Percentiles rank a stretch among this genome's conserved stretches.
Conservation (phyloP, 2,113 vertebrate species). For the Haplochromis vanheusdeni region DNA sequence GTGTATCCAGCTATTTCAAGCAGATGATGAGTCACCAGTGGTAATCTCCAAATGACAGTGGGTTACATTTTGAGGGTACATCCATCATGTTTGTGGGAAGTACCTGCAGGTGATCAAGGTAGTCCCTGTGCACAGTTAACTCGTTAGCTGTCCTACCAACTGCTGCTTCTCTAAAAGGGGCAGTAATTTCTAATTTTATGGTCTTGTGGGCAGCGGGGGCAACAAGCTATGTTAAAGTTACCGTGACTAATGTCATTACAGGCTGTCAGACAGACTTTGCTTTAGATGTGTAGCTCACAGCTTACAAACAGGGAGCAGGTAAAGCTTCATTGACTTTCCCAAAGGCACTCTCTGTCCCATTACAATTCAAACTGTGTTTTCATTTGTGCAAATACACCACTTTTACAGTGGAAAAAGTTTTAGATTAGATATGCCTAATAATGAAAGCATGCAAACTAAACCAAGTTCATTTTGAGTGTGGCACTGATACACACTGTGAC, state of each 20-base stretch:
- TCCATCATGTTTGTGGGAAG: slow-evolving; percentile 7
- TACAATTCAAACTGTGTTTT: neutral
- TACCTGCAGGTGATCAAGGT: neutral
- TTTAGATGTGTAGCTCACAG: slow-evolving; percentile 3
- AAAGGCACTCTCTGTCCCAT: neutral
- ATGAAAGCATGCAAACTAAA: neutral
- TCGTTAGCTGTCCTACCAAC: neutral
- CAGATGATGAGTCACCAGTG: slow-evolving; percentile 33
- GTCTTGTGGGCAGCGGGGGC: slow-evolving; percentile 1
- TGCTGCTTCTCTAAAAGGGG: neutral
- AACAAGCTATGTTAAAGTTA: slow-evolving; percentile 23
- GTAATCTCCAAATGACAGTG: slow-evolving; percentile 19
- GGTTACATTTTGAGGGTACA: slow-evolving; percentile 5
- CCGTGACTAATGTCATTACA: slow-evolving; percentile 40
- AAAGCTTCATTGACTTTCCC: slow-evolving; percentile 5
- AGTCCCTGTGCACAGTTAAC: neutral
- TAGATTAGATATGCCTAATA: neutral
- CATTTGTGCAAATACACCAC: neutral
- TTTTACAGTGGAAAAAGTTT: neutral
- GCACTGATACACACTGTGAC: neutral
- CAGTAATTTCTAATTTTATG: slow-evolving; percentile 33
- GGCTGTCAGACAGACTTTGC: slow-evolving; percentile 30
- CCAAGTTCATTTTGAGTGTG: neutral
- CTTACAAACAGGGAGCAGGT: slow-evolving; percentile 5
- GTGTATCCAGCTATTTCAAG: neutral